Evolutionary conservation across 2,888 invertebrate genomes (phyloP).

Genomic region (Hybos culiciformis): DNA sequence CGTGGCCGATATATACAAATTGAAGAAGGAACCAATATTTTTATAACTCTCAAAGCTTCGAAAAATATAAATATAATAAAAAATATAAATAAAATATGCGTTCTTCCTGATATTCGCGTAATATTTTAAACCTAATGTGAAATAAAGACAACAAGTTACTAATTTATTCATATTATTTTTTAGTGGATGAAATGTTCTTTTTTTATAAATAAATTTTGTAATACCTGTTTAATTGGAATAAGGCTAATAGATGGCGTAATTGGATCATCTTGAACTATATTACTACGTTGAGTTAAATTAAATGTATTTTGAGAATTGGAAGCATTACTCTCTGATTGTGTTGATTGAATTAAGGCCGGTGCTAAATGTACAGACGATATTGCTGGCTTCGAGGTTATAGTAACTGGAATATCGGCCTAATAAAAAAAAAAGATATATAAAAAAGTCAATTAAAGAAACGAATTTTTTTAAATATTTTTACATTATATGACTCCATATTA

Average conservation of each 20-base stretch:
- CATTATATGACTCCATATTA: slow-evolving; percentile 48
- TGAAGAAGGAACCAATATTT: too few species aligned
- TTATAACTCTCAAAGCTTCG: too few species aligned
- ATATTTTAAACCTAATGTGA: too few species aligned
- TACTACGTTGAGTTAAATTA: slow-evolving; percentile 17
- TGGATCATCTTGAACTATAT: slow-evolving; percentile 34
- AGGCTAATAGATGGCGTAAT: slow-evolving; percentile 76
- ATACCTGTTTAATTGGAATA: slow-evolving; percentile 70
- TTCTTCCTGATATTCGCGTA: too few species aligned
- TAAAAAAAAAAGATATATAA: too few species aligned
- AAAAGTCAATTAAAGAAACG: neutral
- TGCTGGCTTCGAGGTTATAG: neutral
- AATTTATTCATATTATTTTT: too few species aligned
- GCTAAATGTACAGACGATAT: slow-evolving; percentile 26
- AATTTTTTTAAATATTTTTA: slow-evolving; percentile 14
- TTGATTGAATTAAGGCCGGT: slow-evolving; percentile 67
- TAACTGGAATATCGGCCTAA: too few species aligned
- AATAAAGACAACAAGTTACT: too few species aligned
- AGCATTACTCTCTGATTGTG: slow-evolving; percentile 61
- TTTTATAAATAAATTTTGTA: neutral
- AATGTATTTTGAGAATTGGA: slow-evolving; percentile 46
- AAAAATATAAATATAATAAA: too few species aligned
- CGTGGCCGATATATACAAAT: too few species aligned
- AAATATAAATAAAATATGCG: too few species aligned
- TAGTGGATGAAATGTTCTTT: too few species aligned